Evolutionary conservation across 2,888 invertebrate species (phyloP).

Genomic region (Tortricodes alternella): DNA sequence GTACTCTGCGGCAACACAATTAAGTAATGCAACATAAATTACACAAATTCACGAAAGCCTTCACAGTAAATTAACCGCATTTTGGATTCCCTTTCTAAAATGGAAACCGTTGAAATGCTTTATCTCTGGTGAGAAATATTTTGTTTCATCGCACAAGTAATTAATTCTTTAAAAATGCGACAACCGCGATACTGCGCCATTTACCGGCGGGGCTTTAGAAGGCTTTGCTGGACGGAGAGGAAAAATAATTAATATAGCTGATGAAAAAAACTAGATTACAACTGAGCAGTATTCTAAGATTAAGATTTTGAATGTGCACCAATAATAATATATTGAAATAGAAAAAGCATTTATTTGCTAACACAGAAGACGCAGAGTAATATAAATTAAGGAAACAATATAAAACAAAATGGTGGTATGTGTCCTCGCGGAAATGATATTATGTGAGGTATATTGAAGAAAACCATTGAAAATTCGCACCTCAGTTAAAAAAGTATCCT

Average conservation of each 20-base stretch:
- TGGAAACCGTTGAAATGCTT: constrained; percentile 27
- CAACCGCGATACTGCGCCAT: constrained; percentile 37
- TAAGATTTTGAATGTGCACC: too few species aligned
- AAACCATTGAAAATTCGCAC: too few species aligned
- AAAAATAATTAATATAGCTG: constrained; percentile 2
- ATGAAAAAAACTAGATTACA: neutral
- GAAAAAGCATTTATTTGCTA: too few species aligned
- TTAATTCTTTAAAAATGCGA: constrained; percentile 45
- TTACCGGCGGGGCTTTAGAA: constrained; percentile 3
- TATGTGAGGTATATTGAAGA: too few species aligned
- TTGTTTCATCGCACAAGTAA: constrained; percentile 38
- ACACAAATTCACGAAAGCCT: constrained; percentile 28
- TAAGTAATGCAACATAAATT: constrained; percentile 31
- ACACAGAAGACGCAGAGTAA: too few species aligned
- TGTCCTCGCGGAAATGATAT: too few species aligned
- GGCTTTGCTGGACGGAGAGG: neutral
- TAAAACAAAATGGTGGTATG: too few species aligned
- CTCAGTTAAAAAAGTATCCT: too few species aligned
- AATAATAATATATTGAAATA: too few species aligned
- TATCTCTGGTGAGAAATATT: constrained; percentile 29
- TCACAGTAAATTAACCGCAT: constrained; percentile 32
- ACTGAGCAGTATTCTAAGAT: too few species aligned
- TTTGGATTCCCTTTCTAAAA: constrained; percentile 29
- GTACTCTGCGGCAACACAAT: constrained; percentile 19
- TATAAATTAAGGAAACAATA: too few species aligned